A percentile compares a stretch with the other conserved stretches of the same genome.
These are phyloP conservation scores for Halocaridina rubra DNA, from an alignment of 2,888 invertebrate genomes.

Conservation along the genomic window DNA sequence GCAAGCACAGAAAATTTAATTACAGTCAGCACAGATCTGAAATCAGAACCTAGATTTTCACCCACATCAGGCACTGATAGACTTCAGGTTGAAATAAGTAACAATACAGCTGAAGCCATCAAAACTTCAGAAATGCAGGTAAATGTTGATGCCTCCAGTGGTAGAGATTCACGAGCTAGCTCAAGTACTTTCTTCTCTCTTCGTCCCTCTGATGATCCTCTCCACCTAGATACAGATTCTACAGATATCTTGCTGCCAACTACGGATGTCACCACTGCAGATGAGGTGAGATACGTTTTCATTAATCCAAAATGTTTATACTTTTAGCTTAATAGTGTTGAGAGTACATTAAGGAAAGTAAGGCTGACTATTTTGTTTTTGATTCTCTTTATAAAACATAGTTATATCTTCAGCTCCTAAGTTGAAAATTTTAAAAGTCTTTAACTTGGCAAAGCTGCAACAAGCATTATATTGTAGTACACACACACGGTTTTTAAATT, in stretches of 20 bases:
- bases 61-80: not conserved
- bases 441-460: no score
- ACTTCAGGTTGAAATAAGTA: not conserved
- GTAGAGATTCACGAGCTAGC: constrained; percentile 32
- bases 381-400: not conserved
- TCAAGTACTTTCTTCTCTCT: constrained; percentile 28
- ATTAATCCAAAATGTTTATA: no score
- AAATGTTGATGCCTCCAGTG: not conserved
- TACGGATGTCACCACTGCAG: constrained; percentile 42
- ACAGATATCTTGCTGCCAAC: constrained; percentile 54
- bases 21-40: not conserved
- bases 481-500: no score
- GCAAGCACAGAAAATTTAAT: not conserved
- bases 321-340: no score
- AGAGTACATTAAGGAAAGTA: no score
- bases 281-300: constrained; percentile 56
- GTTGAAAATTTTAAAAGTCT: no score
- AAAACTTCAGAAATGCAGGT: not conserved
- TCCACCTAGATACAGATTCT: constrained; percentile 46
- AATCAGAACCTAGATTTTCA: not conserved
- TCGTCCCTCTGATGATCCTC: constrained; percentile 26
- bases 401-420: no score
- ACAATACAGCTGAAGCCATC: not conserved
- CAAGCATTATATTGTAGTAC: no score
- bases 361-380: not conserved